Evolutionary conservation across 2,113 vertebrate genomes (phyloP), one percentile per base, ranked within the genome.

Genomic region (Forbesichthys agassizii): DNA sequence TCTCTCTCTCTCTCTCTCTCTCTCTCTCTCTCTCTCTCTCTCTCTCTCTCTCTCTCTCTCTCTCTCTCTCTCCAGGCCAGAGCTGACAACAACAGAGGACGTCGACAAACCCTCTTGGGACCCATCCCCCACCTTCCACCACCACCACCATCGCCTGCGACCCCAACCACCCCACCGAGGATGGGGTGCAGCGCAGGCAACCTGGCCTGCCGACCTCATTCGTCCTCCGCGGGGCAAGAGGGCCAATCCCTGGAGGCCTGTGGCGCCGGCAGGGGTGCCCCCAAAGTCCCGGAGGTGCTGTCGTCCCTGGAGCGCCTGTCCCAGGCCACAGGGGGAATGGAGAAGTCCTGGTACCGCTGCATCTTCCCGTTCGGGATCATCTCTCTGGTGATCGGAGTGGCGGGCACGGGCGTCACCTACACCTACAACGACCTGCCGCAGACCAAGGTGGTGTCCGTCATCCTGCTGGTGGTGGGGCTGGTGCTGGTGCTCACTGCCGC

Each of bases 281-380:
- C 92, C 81, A 92, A 93, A 20, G 91, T 92, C 54, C 92, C 92
- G 0, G 94, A 96, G 11, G 91, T 94, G 51, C 91, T 94, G 0
- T 92, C 93, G 0, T 94, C 93, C 0, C 88, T 96, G 48, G 92
- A 94, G 67, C 92, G 93, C 65, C 92, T 97, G 73, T 94, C 95
- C 0, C 90, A 96, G 88, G 96, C 94, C 83, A 96, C 95, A 0
- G 94, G 95, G 0, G 94, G 96, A 61, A 94, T 94, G 0, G 95
- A 96, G 89, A 94, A 95, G 85, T 98, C 95, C 46, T 98, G 96
- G 95, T 94, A 95, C 84, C 93, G 93, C 80, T 98, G 96, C 85
- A 90, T 98, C 82, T 95, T 98, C 81, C 95, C 94, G 3, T 98
- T 98, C 1, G 93, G 96, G 69, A 94, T 95, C 55, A 94, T 98